phyloP scores from a whole-genome alignment of 2,113 vertebrate genomes.

The Sylvietta virens region DNA sequence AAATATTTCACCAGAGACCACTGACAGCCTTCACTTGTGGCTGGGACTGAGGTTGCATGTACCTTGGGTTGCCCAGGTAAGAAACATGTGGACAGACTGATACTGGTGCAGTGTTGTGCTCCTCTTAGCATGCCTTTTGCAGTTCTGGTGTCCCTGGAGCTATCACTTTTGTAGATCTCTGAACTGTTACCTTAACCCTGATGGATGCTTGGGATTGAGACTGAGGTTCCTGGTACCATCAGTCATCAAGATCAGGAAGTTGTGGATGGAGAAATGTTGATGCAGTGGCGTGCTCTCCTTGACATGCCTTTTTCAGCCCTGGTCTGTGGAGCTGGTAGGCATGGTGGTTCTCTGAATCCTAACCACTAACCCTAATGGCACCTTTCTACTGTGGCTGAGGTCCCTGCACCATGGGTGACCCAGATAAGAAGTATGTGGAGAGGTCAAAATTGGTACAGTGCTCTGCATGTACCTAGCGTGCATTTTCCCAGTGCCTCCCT shows the following conservation, averaged over 20 bases:
- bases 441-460: neutral
- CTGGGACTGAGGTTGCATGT: neutral
- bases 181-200: neutral
- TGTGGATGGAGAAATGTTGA: neutral
- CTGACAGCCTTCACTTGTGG: neutral
- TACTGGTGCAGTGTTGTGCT: neutral
- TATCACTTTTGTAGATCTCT: neutral
- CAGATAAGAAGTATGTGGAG: neutral
- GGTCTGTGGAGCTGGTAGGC: neutral
- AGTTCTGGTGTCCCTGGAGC: neutral
- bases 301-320: neutral
- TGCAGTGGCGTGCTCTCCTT: neutral
- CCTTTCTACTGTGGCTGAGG: neutral
- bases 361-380: neutral
- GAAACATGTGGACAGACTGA: neutral
- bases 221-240: neutral
- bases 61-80: neutral
- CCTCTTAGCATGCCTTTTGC: too few species aligned
- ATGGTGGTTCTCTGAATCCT: neutral
- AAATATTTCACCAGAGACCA: neutral
- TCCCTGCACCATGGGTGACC: too few species aligned
- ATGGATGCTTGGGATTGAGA: neutral
- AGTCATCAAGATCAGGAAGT: fast-evolving
- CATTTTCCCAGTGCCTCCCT: neutral
- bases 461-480: neutral